phyloP scores from a whole-genome alignment of 1,140 invertebrate species.

The Drosophila teissieri region DNA sequence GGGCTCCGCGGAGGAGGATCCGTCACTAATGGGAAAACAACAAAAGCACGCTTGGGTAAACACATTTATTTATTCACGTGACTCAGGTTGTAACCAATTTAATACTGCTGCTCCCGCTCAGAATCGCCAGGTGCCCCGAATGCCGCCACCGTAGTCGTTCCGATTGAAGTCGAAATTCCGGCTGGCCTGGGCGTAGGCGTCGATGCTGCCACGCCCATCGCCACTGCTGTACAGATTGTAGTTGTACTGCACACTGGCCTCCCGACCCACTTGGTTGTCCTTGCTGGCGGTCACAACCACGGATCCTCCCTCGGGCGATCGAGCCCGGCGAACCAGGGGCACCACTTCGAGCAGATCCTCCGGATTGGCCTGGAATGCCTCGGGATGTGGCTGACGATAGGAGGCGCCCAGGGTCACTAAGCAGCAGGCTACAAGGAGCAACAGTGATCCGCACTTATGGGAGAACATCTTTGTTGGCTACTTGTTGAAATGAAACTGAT shows the following conservation, averaged over 20 bases:
- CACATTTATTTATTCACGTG: constrained; percentile 11
- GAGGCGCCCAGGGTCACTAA: constrained; percentile 23
- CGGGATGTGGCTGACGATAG: constrained; percentile 14
- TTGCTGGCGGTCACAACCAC: constrained; percentile 42
- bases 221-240: constrained; percentile 63
- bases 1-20: constrained; percentile 8
- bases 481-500: constrained; percentile 41
- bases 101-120: constrained; percentile 31
- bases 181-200: constrained; percentile 74
- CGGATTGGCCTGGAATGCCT: neutral
- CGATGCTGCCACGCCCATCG: constrained; percentile 68
- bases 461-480: constrained; percentile 43
- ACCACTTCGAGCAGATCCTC: neutral
- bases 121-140: constrained; percentile 56
- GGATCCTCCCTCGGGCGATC: constrained; percentile 58
- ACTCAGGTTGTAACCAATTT: constrained; percentile 10
- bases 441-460: constrained; percentile 11
- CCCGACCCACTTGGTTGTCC: constrained; percentile 53
- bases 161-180: constrained; percentile 66
- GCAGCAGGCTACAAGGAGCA: constrained; percentile 38
- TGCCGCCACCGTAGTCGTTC: constrained; percentile 58
- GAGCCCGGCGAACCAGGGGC: constrained; percentile 22
- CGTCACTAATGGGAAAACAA: constrained; percentile 13
- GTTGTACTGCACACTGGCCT: constrained; percentile 62
- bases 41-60: constrained; percentile 2